A percentile compares a stretch with the other conserved stretches of the same genome.
Evolutionary conservation across 2,888 invertebrate species (phyloP).

Genomic region (Chloroclysta siterata): DNA sequence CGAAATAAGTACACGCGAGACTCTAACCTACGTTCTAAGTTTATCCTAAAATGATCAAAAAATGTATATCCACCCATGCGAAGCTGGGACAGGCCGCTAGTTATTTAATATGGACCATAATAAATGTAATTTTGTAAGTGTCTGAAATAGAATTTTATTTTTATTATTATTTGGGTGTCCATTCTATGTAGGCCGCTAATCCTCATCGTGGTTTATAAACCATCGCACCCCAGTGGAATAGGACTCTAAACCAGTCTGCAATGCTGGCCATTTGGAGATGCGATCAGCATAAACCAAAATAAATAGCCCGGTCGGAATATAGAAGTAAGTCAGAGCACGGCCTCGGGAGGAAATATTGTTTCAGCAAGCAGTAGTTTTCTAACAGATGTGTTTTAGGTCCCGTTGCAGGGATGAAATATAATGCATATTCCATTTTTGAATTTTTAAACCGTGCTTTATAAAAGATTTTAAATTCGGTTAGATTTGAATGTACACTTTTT

Average conservation of each 20-base stretch:
- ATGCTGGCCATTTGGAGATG: slow-evolving; percentile 11
- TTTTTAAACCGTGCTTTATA: neutral
- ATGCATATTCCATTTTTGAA: neutral
- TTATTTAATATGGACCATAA: too few species aligned
- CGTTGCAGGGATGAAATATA: slow-evolving; percentile 8
- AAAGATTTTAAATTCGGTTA: too few species aligned
- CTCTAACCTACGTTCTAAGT: too few species aligned
- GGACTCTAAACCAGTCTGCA: slow-evolving; percentile 19
- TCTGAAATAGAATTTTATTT: too few species aligned
- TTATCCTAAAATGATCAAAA: too few species aligned
- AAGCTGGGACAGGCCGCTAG: too few species aligned
- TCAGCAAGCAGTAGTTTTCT: slow-evolving; percentile 6
- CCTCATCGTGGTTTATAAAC: neutral
- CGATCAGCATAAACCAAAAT: slow-evolving; percentile 38
- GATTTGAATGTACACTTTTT: too few species aligned
- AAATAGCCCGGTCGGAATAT: slow-evolving; percentile 30
- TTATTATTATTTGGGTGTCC: neutral
- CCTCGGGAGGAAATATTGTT: slow-evolving; percentile 46
- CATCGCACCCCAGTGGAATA: neutral
- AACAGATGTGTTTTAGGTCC: slow-evolving; percentile 9
- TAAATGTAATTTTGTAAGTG: too few species aligned
- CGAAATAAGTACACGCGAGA: too few species aligned
- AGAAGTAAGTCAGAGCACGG: slow-evolving; percentile 32
- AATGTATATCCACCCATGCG: too few species aligned
- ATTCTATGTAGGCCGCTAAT: neutral